These are phyloP conservation scores for Lepidurus apus DNA, from an alignment of 1,140 invertebrate genomes.

Conservation along the genomic window DNA sequence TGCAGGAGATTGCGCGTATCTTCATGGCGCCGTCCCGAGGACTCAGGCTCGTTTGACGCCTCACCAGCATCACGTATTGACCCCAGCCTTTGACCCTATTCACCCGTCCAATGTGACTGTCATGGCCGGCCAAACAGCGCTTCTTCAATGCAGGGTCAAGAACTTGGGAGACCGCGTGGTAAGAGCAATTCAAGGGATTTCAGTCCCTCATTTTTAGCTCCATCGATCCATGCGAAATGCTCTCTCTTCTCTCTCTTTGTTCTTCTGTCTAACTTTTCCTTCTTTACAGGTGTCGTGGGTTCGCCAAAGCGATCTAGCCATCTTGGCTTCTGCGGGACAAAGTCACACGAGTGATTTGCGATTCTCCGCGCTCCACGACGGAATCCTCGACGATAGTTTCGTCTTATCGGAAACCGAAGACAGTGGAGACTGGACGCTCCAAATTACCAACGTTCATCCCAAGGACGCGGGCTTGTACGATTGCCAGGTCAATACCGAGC, in stretches of 20 bases:
- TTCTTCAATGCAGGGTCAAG: constrained; percentile 36
- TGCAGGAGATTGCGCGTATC: constrained; percentile 13
- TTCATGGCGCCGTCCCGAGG: constrained; percentile 20
- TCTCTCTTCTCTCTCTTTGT: background rate
- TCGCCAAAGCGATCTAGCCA: constrained; percentile 63
- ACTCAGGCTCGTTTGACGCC: background rate
- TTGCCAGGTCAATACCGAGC: constrained; percentile 74
- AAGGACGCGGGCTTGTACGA: constrained; percentile 67
- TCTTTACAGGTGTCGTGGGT: constrained; percentile 69
- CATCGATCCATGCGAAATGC: background rate
- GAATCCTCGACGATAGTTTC: background rate
- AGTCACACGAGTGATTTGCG: constrained; percentile 67
- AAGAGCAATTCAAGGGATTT: constrained; percentile 4
- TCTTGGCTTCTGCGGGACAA: constrained; percentile 60
- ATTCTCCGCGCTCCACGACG: constrained; percentile 46
- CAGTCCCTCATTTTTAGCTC: background rate
- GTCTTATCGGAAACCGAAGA: constrained; percentile 40
- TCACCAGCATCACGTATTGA: constrained; percentile 15
- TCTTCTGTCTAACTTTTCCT: constrained; percentile 31
- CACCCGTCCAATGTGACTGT: constrained; percentile 34
- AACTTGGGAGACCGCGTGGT: constrained; percentile 36
- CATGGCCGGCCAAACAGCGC: constrained; percentile 35
- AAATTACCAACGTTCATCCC: constrained; percentile 57
- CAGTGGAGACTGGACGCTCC: constrained; percentile 59
- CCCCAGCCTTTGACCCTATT: constrained; percentile 32